Evolutionary conservation across 2,888 invertebrate genomes (phyloP).

Genomic region (Criorhina ranunculi): DNA sequence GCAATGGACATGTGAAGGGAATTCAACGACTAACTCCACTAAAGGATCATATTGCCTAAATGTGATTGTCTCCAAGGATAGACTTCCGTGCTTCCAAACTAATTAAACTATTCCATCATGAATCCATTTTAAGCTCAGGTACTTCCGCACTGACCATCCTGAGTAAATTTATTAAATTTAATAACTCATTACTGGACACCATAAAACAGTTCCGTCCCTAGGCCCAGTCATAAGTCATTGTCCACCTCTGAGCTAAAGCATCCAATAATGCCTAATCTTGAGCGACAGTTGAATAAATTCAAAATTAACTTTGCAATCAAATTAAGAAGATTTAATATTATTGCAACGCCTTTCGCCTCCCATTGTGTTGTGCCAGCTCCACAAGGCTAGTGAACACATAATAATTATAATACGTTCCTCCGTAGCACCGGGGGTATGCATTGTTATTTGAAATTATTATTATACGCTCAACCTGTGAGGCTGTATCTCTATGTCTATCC

Average conservation of each 20-base stretch:
- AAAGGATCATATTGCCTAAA: no score
- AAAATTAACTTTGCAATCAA: constrained; percentile 18
- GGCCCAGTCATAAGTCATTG: background rate
- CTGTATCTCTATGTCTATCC: no score
- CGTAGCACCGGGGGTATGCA: constrained; percentile 1
- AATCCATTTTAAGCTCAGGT: background rate
- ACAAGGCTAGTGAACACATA: background rate
- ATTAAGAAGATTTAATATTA: constrained; percentile 11
- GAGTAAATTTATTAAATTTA: background rate
- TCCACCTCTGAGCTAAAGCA: background rate
- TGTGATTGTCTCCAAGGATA: no score
- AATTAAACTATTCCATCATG: no score
- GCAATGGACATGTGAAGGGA: no score
- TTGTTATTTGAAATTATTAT: constrained; percentile 48
- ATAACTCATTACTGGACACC: background rate
- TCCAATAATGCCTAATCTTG: constrained; percentile 3
- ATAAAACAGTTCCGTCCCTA: background rate
- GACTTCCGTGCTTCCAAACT: no score
- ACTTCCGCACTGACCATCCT: background rate
- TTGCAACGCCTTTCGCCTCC: constrained; percentile 1
- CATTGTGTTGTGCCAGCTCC: background rate
- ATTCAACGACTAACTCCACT: no score
- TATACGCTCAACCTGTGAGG: constrained; percentile 2
- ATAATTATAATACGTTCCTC: constrained; percentile 2
- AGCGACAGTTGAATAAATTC: constrained; percentile 6